phyloP scores from a whole-genome alignment of 2,888 invertebrate genomes.

The Lasioglossum lativentre region DNA sequence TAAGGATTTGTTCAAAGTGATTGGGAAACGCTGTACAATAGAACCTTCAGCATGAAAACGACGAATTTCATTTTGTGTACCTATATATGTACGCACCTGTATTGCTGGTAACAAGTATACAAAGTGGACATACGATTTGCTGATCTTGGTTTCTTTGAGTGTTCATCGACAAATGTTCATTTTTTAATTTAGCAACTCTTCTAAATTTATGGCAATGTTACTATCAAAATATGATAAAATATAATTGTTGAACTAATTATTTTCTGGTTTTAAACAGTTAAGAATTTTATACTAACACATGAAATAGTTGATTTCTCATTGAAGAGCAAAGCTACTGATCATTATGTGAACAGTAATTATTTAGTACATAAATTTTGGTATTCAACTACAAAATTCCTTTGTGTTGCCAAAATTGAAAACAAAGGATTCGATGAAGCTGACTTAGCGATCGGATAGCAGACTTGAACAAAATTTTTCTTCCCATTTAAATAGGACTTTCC shows the following conservation, averaged over 20 bases:
- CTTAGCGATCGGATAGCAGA: no score
- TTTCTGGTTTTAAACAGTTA: not conserved
- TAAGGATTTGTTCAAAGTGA: slow-evolving; percentile 6
- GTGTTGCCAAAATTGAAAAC: not conserved
- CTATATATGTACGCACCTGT: slow-evolving; percentile 14
- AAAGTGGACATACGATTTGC: not conserved
- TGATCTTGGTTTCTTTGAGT: not conserved
- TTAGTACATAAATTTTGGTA: not conserved
- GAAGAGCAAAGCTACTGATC: not conserved
- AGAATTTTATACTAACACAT: not conserved
- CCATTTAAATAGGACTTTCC: not conserved
- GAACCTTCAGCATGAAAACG: slow-evolving; percentile 47
- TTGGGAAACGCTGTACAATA: slow-evolving; percentile 53
- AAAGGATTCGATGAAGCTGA: not conserved
- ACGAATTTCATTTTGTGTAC: slow-evolving; percentile 38
- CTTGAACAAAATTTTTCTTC: not conserved
- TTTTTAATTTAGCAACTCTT: not conserved
- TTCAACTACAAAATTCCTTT: not conserved
- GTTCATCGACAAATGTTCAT: not conserved
- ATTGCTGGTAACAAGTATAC: slow-evolving; percentile 25
- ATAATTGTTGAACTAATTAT: not conserved
- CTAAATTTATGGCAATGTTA: not conserved
- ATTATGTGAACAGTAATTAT: not conserved
- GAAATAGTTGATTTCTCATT: not conserved
- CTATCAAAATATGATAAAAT: not conserved